Conservation (phyloP, 2,113 vertebrate genomes). For the Poecilia latipinna region DNA sequence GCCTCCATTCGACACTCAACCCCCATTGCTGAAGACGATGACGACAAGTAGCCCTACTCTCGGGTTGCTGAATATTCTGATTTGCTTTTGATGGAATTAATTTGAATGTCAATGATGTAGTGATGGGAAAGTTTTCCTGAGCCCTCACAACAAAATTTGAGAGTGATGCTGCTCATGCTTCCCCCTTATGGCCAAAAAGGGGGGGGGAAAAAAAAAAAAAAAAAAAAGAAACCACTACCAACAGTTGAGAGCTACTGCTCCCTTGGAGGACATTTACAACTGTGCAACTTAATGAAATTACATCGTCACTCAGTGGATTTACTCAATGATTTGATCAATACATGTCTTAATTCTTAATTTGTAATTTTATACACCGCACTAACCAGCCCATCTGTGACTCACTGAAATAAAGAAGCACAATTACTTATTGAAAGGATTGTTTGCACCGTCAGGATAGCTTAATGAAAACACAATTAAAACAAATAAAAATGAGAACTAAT, state of each 20-base stretch:
- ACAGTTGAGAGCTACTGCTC: conserved; percentile 27
- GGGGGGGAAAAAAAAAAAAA: conserved; percentile 21
- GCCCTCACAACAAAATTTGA: conserved; percentile 29
- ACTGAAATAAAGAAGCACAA: background rate
- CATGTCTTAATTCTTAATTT: conserved; percentile 43
- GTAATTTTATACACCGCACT: conserved; percentile 12
- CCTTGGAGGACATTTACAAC: conserved; percentile 42
- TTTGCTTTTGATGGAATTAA: conserved; percentile 76
- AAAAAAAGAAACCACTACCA: conserved; percentile 11
- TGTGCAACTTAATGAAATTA: conserved; percentile 47
- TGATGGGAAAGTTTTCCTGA: conserved; percentile 60
- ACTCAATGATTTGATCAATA: conserved; percentile 58
- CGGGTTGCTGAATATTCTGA: conserved; percentile 63
- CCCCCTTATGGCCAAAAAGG: conserved; percentile 30
- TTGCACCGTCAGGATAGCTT: background rate
- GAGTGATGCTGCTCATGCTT: conserved; percentile 9
- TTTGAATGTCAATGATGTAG: conserved; percentile 74
- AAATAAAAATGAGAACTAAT: background rate
- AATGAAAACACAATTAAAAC: background rate
- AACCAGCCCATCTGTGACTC: conserved; percentile 10
- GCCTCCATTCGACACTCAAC: background rate
- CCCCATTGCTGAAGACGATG: conserved; percentile 20
- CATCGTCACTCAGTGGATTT: conserved; percentile 32
- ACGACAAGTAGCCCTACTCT: conserved; percentile 52
- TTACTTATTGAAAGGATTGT: conserved; percentile 1